phyloP scores from a whole-genome alignment of 2,888 invertebrate species.

The Caenorhabditis drosophilae region DNA sequence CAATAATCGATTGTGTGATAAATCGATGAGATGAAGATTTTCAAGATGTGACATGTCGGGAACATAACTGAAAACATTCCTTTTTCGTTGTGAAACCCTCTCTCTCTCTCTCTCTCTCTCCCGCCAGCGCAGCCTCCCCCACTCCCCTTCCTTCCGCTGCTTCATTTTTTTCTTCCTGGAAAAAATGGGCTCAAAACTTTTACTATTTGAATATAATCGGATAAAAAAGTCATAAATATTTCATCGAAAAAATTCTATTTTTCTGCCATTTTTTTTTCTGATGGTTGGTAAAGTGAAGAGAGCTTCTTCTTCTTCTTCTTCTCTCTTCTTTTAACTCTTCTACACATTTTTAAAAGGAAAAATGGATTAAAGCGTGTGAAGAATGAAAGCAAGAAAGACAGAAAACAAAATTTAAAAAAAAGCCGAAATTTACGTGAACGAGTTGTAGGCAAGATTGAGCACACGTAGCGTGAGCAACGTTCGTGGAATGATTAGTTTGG shows the following conservation, averaged over 20 bases:
- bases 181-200: too few species aligned
- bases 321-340: not conserved
- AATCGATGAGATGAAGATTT: slow-evolving; percentile 36
- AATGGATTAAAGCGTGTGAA: not conserved
- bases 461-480: slow-evolving; percentile 28
- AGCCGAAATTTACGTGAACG: slow-evolving; percentile 21
- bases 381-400: not conserved
- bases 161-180: too few species aligned
- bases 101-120: too few species aligned
- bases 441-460: slow-evolving; percentile 33
- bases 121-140: too few species aligned
- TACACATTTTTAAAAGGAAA: not conserved
- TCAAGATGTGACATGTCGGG: slow-evolving; percentile 46
- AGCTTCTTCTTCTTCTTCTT: too few species aligned
- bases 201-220: too few species aligned
- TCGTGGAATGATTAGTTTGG: slow-evolving; percentile 28
- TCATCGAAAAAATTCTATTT: not conserved
- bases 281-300: too few species aligned
- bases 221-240: too few species aligned
- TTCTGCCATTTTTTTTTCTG: not conserved
- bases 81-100: too few species aligned
- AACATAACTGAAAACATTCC: slow-evolving; percentile 31
- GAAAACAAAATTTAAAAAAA: not conserved
- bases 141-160: too few species aligned
- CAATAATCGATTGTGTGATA: slow-evolving; percentile 39